Evolutionary conservation across 2,797 vertebrate species (phyloP), one percentile per base, ranked within the genome.

Genomic region (Huso huso): DNA sequence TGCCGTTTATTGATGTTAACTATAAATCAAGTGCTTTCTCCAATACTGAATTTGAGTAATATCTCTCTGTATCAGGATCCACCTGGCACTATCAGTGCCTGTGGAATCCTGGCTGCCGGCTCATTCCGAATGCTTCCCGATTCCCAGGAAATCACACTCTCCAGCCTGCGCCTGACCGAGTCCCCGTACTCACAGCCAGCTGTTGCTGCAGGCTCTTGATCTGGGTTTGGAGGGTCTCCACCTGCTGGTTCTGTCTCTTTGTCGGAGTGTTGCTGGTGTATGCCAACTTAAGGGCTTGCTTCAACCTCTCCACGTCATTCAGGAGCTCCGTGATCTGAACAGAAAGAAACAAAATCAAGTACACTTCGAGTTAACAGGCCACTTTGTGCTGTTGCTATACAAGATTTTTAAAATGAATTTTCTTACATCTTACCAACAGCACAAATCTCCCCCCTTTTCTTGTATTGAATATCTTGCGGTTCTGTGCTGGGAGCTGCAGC

Each of bases 241-340:
- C 77, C 74, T 94, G 92, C 79, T 90, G 94, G 65, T 72, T 86
- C 82, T 95, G 93, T 71, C 89, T 93, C 89, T 93, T 97, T 50
- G 84, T 88, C 76, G 90, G 86, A 18, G 92, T 79, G 65, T 81
- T 83, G 83, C 91, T 92, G 1, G 90, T 86, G 81, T 93, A 93
- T 0, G 94, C 91, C 66, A 96, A 92, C 81, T 97, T 94, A 72
- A 98, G 91, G 0, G 94, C 94, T 82, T 94, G 93, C 76, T 97
- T 98, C 7, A 99, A 77, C 51, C 92, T 82, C 80, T 98, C 97
- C 7, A 97, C 93, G 0, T 99, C 96, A 1, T 84, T 94, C 69
- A 97, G 86, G 79, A 99, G 84, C 80, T 95, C 94, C 0, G 92
- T 93, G 81, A 98, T 97, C 97, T 99, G 81, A 68, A 70, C 12